phyloP scores from a whole-genome alignment of 2,888 invertebrate species.

The Cinara cedri region DNA sequence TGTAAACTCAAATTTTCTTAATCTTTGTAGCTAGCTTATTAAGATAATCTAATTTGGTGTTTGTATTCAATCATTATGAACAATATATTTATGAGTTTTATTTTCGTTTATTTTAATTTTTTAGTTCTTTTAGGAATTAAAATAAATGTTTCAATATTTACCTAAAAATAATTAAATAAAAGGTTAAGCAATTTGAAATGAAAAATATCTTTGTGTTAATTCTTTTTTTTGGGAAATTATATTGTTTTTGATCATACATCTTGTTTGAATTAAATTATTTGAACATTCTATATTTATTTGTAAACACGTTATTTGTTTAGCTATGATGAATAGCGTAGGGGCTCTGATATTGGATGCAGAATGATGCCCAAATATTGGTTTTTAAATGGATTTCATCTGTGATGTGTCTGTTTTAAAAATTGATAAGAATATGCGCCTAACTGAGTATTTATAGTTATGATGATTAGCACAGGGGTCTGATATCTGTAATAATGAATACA shows the following conservation, averaged over 20 bases:
- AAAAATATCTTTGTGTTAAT: too few species aligned
- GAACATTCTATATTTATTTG: too few species aligned
- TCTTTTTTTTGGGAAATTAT: too few species aligned
- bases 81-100: conserved; percentile 62
- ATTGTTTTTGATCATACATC: too few species aligned
- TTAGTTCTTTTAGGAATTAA: too few species aligned
- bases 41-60: conserved; percentile 64
- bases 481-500: conserved; percentile 49
- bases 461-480: conserved; percentile 59
- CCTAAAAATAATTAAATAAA: too few species aligned
- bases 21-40: conserved; percentile 63
- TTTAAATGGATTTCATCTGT: conserved; percentile 6
- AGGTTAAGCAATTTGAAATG: too few species aligned
- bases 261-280: too few species aligned
- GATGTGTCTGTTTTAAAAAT: conserved; percentile 30
- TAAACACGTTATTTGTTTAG: neutral
- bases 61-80: conserved; percentile 69
- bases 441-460: conserved; percentile 50
- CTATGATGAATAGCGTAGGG: conserved; percentile 64
- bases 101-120: too few species aligned
- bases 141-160: too few species aligned
- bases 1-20: conserved; percentile 67
- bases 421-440: conserved; percentile 28
- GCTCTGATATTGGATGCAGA: conserved; percentile 63
- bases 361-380: conserved; percentile 47